Base-by-base conservation (phyloP, 1,140 invertebrate genomes). In the Drosophila ercepeae region DNA sequence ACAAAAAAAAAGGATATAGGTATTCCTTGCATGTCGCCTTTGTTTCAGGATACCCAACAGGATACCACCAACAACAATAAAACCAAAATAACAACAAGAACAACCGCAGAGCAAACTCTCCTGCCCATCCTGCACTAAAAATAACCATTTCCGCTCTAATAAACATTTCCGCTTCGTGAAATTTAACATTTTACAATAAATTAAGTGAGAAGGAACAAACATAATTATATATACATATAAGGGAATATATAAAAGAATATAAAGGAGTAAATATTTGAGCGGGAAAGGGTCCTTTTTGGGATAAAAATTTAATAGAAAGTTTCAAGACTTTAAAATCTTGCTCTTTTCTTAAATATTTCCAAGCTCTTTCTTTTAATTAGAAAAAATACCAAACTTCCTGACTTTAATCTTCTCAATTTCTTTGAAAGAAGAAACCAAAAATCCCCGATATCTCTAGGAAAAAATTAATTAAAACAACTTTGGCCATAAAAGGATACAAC, bases 111-210 rank as follows among this genome's bases (percentile, higher is more conserved):
- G 9, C 13, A 13, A 34, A 14, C 36, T 16, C 11, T 36, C 36
- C 36, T 79, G 79, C 71, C 59, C 70, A 72, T 54, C 73, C n/a
- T n/a, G 68, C 82, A 88, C 88, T 90, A 82, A 90, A 90, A 90
- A 90, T 90, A 90, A 90, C 89, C 89, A 86, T 90, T 90, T 90
- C 89, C 89, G 89, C 89, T 90, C 89, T 78, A 90, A 90, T 90
- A 90, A 90, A 90, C 79, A 84, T 90, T 90, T 90, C 89, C 89
- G 77, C 89, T 90, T 90, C 65, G 77, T 81, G 75, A 84, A 90
- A 83, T 89, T 90, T 89, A 89, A 78, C 78, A 83, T 89, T 89
- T 89, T 89, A 82, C 82, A 88, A 88, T 88, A 88, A 88, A 88
- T 88, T 82, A 88, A 82, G 82, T 88, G 82, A 82, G 65, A 89